phyloP scores from a whole-genome alignment of 2,113 vertebrate genomes.

The Callospermophilus lateralis region DNA sequence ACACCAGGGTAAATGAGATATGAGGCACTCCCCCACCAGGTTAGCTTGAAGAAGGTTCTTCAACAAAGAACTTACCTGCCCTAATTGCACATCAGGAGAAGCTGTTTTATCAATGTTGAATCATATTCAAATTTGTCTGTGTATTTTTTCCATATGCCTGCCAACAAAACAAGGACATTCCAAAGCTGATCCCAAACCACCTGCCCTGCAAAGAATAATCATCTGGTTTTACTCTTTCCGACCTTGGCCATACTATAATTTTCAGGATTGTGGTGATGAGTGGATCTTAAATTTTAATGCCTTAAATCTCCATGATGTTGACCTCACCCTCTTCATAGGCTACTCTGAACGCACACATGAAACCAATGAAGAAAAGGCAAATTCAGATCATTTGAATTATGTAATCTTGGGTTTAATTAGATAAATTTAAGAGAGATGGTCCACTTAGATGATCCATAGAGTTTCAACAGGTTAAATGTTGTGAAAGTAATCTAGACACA shows the following conservation, averaged over 20 bases:
- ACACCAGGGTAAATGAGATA: not conserved
- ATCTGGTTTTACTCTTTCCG: not conserved
- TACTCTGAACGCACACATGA: not conserved
- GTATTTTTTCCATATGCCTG: too few relatives aligned
- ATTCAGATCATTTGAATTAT: not conserved
- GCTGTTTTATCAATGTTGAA: not conserved
- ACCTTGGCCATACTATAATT: not conserved
- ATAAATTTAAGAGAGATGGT: not conserved
- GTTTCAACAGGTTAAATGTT: constrained; percentile 22
- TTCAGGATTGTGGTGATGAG: not conserved
- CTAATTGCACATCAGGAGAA: not conserved
- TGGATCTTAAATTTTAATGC: not conserved
- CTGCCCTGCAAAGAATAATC: not conserved
- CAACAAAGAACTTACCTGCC: not conserved
- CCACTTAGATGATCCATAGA: not conserved
- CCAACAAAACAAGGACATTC: not conserved
- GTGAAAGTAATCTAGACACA: not conserved
- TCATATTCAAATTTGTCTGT: not conserved
- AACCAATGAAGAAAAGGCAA: constrained; percentile 16
- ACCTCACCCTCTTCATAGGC: not conserved
- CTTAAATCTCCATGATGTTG: not conserved
- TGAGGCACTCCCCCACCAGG: not conserved
- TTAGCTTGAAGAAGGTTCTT: not conserved
- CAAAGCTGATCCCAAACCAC: not conserved
- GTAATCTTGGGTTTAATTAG: not conserved